These are phyloP conservation scores for Melanostoma mellinum DNA, from an alignment of 2,888 invertebrate genomes.

Conservation along the genomic window DNA sequence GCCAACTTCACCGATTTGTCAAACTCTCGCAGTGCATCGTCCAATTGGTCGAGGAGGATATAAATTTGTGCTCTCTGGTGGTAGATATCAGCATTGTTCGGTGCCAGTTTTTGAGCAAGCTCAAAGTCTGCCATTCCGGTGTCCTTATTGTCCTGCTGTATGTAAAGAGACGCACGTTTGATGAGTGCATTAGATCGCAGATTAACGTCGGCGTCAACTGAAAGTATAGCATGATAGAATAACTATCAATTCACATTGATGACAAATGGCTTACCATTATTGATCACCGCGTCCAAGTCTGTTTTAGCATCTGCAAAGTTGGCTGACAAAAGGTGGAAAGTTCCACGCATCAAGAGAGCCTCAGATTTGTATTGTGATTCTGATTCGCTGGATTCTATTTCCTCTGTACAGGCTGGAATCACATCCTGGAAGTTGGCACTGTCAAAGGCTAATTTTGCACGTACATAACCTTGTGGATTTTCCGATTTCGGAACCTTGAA, in stretches of 20 bases:
- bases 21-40: slow-evolving; percentile 92
- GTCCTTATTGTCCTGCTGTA: slow-evolving; percentile 89
- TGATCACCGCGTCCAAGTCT: slow-evolving; percentile 88
- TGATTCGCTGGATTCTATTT: slow-evolving; percentile 85
- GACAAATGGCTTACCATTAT: slow-evolving; percentile 81
- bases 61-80: slow-evolving; percentile 96
- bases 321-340: slow-evolving; percentile 91
- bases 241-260: neutral
- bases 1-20: slow-evolving; percentile 91
- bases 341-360: slow-evolving; percentile 91
- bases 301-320: slow-evolving; percentile 88
- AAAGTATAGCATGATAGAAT: slow-evolving; percentile 15
- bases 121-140: slow-evolving; percentile 91
- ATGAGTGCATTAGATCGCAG: slow-evolving; percentile 92
- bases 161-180: slow-evolving; percentile 92
- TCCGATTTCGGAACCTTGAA: slow-evolving; percentile 68
- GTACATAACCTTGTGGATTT: slow-evolving; percentile 85
- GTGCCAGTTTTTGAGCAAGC: slow-evolving; percentile 88
- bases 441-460: slow-evolving; percentile 88
- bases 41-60: slow-evolving; percentile 90
- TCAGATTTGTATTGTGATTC: slow-evolving; percentile 86
- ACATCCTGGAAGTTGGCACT: slow-evolving; percentile 89
- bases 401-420: slow-evolving; percentile 90
- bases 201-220: slow-evolving; percentile 84
- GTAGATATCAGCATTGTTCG: slow-evolving; percentile 93